Conservation (phyloP, 2,888 invertebrate genomes). For the Diaprepes abbreviatus region DNA sequence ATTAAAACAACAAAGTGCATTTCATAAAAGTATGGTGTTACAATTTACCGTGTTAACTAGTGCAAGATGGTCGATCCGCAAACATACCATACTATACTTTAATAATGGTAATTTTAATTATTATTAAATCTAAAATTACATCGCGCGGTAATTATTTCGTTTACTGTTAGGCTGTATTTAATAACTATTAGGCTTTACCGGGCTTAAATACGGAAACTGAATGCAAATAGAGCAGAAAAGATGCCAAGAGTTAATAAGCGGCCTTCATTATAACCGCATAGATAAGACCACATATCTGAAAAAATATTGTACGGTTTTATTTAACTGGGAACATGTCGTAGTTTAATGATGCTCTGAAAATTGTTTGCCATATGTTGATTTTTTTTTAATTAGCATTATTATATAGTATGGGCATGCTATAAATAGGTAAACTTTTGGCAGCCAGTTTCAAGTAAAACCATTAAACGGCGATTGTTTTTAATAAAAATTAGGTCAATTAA, state of each 20-base stretch:
- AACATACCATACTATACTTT: conserved; percentile 20
- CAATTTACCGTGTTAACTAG: conserved; percentile 14
- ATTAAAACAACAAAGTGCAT: background rate
- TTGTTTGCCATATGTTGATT: no score
- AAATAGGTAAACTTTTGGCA: no score
- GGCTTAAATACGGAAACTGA: background rate
- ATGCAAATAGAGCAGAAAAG: conserved; percentile 11
- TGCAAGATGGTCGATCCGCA: conserved; percentile 8
- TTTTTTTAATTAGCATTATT: no score
- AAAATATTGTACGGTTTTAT: background rate
- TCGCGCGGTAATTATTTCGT: background rate
- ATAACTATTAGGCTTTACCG: conserved; percentile 9
- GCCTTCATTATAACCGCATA: background rate
- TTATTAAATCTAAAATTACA: conserved; percentile 5
- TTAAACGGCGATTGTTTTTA: no score
- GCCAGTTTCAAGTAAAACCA: no score
- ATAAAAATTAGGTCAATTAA: no score
- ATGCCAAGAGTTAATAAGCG: conserved; percentile 1
- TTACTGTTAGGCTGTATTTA: conserved; percentile 12
- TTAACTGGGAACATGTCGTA: background rate
- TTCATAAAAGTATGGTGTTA: background rate
- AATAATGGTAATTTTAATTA: conserved; percentile 19
- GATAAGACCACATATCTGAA: background rate
- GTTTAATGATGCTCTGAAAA: background rate
- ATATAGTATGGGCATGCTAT: no score